Evolutionary conservation across 2,797 vertebrate species (phyloP), one percentile per base, ranked within the genome.

Genomic region (Sebastes cheni): DNA sequence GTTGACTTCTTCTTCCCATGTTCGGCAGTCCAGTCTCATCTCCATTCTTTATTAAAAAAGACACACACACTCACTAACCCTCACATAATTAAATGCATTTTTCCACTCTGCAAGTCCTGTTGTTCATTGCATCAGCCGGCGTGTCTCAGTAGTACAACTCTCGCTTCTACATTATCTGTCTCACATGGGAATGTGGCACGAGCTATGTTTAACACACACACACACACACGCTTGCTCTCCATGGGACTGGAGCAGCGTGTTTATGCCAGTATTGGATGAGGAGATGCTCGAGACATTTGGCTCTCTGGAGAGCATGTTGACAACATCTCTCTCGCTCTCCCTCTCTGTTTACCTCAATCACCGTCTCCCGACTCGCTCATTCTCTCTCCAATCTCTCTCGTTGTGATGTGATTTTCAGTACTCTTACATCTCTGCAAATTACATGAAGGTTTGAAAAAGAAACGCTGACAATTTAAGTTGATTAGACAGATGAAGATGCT

Each of bases 101-200:
- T 80, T 80, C 30, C 56, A 54, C 68, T 79, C 76, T 77, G 88
- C 78, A 92, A 93, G 74, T 79, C 75, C 71, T 88, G 87, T 89
- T 89, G 77, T 91, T 93, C 64, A 72, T 94, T 94, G 92, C 94
- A 88, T 95, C 94, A 95, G 85, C 85, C 71, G 8, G 74, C 6
- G 0, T 14, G 91, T 88, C 89, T 88, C 84, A 71, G 83, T 75
- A 77, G 91, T 79, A 32, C 82, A 72, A 79, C 74, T 90, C 81
- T 82, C 81, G 8, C 88, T 83, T 81, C 66, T 46, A 75, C 87
- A 83, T 88, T 84, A 83, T 84, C 72, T 30, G 61, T 77, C 76
- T 87, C 93, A 87, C 86, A 75, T 85, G 93, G 92, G 91, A 91
- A 66, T 46, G 46, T 83, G 74, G 65, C 71, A 27, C 27, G 5